These are phyloP conservation scores for Pampus argenteus DNA, from an alignment of 2,797 vertebrate genomes.

Conservation along the genomic window DNA sequence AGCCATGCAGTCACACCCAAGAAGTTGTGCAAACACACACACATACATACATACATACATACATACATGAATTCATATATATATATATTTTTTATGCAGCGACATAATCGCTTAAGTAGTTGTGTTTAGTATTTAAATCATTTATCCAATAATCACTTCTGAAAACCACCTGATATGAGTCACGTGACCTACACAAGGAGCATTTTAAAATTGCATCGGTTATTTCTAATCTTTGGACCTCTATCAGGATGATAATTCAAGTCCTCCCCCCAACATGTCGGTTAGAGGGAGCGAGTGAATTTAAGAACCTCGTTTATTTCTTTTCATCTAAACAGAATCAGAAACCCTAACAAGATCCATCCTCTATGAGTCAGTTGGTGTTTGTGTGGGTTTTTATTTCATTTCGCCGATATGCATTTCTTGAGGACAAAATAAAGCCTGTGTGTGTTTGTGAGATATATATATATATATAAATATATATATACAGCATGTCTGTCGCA, in stretches of 20 bases:
- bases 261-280: not conserved
- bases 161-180: slow-evolving; percentile 5
- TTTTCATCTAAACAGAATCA: not conserved
- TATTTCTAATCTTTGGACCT: not conserved
- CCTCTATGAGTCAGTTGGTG: slow-evolving; percentile 1
- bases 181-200: not conserved
- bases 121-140: slow-evolving; percentile 34
- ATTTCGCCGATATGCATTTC: slow-evolving; percentile 7
- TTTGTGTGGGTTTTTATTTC: slow-evolving; percentile 7
- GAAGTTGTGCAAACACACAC: slow-evolving; percentile 39
- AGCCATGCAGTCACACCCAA: slow-evolving; percentile 64
- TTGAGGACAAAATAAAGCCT: not conserved
- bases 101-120: slow-evolving; percentile 37
- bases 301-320: slow-evolving; percentile 11
- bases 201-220: not conserved
- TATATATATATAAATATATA: not conserved
- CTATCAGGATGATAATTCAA: slow-evolving; percentile 19
- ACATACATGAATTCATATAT: no score
- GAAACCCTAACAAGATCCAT: not conserved
- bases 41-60: slow-evolving; percentile 21
- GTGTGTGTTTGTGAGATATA: not conserved
- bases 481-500: not conserved
- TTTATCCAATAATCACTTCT: slow-evolving; percentile 21
- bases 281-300: not conserved
- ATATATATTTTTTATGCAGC: no score